Conservation (phyloP, 2,113 vertebrate species). For the Camelus bactrianus region DNA sequence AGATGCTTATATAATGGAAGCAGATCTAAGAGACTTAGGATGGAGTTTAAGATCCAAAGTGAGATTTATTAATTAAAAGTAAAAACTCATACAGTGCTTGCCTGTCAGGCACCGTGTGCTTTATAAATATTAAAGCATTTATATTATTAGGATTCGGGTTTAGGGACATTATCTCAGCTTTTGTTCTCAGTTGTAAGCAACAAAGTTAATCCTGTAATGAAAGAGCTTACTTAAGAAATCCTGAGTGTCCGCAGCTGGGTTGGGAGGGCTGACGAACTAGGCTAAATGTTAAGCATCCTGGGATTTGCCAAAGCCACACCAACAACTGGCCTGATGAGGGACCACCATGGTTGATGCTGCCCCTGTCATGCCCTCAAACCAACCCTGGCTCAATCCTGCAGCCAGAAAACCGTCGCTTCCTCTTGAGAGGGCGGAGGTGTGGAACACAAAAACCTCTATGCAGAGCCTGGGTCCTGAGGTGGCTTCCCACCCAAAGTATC, state of each 20-base stretch:
- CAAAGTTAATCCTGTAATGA: not conserved
- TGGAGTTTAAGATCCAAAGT: not conserved
- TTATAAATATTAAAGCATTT: constrained; percentile 24
- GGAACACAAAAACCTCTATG: not conserved
- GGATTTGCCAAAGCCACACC: not conserved
- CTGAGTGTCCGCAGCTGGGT: not conserved
- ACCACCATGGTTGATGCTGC: accelerated
- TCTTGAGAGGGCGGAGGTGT: not conserved
- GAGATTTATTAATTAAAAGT: not conserved
- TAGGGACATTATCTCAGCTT: not conserved
- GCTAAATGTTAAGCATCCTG: not conserved
- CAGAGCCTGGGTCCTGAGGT: not conserved
- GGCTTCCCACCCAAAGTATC: no score
- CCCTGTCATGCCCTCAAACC: not conserved
- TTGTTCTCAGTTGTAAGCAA: not conserved
- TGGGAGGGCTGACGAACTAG: not conserved
- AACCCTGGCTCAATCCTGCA: not conserved
- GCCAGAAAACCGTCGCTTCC: not conserved
- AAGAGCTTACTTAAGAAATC: constrained; percentile 2
- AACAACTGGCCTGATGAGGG: not conserved
- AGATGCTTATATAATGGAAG: not conserved
- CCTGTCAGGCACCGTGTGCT: not conserved
- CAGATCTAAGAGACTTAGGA: not conserved
- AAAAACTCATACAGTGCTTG: not conserved
- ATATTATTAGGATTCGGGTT: not conserved